Percentiles rank a stretch among this genome's conserved stretches.
These are phyloP conservation scores for Cephus nigrinus DNA, from an alignment of 2,888 invertebrate genomes.

Conservation along the genomic window DNA sequence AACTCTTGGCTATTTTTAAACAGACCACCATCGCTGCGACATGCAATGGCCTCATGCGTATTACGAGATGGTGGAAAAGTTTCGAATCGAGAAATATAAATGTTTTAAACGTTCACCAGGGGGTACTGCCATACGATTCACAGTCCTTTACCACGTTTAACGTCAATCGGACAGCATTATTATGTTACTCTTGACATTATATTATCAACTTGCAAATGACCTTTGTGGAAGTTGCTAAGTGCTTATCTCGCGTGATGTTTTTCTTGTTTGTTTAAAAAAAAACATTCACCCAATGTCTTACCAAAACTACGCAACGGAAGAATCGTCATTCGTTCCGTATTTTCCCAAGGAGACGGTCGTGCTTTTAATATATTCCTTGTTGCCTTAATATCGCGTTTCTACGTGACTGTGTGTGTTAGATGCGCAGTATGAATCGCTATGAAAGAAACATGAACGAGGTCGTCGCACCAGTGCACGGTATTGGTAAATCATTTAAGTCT, in stretches of 20 bases:
- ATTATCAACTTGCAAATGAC: neutral
- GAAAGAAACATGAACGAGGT: constrained; percentile 17
- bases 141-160: neutral
- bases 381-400: constrained; percentile 1
- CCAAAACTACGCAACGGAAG: neutral
- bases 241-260: neutral
- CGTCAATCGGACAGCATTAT: neutral
- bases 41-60: neutral
- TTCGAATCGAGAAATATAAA: neutral
- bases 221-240: neutral
- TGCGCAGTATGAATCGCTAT: constrained; percentile 2
- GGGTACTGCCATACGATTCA: neutral
- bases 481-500: constrained; percentile 18
- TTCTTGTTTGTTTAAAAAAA: neutral
- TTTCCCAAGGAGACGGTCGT: neutral
- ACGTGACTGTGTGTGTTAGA: constrained; percentile 12
- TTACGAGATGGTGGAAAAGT: neutral
- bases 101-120: neutral
- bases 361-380: neutral
- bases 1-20: neutral
- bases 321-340: neutral
- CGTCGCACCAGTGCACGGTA: constrained; percentile 21
- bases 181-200: neutral
- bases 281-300: neutral
- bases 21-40: neutral